phyloP scores from a whole-genome alignment of 2,797 vertebrate genomes.

The Benthosema pterotum region DNA sequence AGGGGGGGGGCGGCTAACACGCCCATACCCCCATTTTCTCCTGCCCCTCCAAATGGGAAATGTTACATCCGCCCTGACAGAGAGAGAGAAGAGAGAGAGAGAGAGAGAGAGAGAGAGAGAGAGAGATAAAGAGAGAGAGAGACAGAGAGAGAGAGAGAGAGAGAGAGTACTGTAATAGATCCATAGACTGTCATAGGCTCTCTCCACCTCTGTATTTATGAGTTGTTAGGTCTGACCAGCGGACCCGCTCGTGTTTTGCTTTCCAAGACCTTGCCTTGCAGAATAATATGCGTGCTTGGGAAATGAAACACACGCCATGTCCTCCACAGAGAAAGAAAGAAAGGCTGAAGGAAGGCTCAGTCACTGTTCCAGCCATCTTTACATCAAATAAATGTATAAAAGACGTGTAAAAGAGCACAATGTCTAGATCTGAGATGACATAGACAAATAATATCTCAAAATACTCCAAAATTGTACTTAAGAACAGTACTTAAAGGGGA shows the following conservation, averaged over 20 bases:
- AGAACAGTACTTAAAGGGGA: too few relatives aligned
- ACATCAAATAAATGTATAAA: too few relatives aligned
- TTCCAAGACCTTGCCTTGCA: constrained; percentile 24
- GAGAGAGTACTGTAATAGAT: neutral
- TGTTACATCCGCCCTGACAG: too few relatives aligned
- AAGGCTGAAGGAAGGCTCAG: too few relatives aligned
- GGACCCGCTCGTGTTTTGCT: constrained; percentile 23
- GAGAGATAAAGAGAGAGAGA: constrained; percentile 1
- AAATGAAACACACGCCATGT: constrained; percentile 40
- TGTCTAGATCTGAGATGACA: too few relatives aligned
- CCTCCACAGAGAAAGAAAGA: constrained; percentile 44
- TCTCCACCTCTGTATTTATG: constrained; percentile 21
- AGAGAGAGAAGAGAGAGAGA: neutral
- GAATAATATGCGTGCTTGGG: constrained; percentile 37
- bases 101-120: constrained; percentile 14
- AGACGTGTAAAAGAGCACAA: too few relatives aligned
- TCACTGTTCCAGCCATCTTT: too few relatives aligned
- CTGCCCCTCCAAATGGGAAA: too few relatives aligned
- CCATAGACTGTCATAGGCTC: neutral
- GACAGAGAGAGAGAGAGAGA: constrained; percentile 6
- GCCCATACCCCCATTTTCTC: too few relatives aligned
- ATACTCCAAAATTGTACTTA: too few relatives aligned
- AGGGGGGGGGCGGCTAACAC: too few relatives aligned
- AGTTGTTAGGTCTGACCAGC: constrained; percentile 28
- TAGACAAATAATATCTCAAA: too few relatives aligned